A percentile compares a stretch with the other conserved stretches of the same genome.
phyloP scores from a whole-genome alignment of 2,797 vertebrate species.

The Acipenser transmontanus region DNA sequence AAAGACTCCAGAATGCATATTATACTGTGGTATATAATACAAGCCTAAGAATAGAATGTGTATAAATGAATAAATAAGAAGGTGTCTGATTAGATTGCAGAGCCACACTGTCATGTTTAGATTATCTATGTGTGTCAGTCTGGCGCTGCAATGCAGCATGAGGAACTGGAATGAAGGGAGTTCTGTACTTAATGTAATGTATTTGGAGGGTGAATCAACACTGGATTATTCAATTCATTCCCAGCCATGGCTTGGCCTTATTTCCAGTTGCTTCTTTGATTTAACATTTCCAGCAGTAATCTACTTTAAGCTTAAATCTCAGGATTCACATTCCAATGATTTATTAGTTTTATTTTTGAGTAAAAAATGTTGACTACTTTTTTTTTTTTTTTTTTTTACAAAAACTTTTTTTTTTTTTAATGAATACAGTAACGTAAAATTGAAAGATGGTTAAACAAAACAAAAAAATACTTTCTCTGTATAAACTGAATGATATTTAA shows the following conservation, averaged over 20 bases:
- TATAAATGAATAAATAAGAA: neutral
- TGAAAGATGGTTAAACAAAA: slow-evolving; percentile 54
- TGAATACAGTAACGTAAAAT: slow-evolving; percentile 39
- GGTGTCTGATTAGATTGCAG: no score
- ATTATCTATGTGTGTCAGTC: no score
- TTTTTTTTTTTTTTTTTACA: no score
- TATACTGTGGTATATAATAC: no score
- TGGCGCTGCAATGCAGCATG: no score
- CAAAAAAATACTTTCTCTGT: slow-evolving; percentile 59
- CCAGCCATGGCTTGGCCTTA: neutral
- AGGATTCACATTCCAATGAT: slow-evolving; percentile 76
- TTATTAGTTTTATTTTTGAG: slow-evolving; percentile 62
- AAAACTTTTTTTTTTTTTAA: slow-evolving; percentile 72
- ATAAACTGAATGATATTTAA: slow-evolving; percentile 62
- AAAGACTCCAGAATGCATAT: no score
- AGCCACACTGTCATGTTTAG: no score
- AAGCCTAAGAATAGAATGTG: slow-evolving; percentile 7
- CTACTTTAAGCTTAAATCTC: slow-evolving; percentile 74
- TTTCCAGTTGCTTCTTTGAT: neutral
- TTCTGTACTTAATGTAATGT: neutral
- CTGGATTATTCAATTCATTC: neutral
- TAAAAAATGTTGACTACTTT: slow-evolving; percentile 23
- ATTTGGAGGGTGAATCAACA: no score
- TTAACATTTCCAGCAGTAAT: neutral
- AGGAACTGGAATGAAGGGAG: no score